phyloP scores from a whole-genome alignment of 2,888 invertebrate species.

The Cremastobaeus sp. region DNA sequence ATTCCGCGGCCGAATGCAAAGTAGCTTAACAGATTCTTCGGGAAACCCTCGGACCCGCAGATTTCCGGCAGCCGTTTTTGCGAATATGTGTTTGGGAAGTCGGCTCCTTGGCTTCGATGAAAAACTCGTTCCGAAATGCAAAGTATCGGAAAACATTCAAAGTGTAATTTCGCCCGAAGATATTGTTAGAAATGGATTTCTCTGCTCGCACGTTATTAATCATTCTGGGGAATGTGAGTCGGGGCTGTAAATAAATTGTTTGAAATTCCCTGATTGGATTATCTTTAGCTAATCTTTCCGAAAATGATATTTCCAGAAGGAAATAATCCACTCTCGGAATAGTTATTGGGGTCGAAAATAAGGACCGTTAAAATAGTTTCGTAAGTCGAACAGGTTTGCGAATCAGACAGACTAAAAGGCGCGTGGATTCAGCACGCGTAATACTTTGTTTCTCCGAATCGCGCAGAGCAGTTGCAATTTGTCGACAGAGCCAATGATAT shows the following conservation, averaged over 20 bases:
- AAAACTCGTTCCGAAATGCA: slow-evolving; percentile 19
- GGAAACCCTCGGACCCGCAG: no score
- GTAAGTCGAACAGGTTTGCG: no score
- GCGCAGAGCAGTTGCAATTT: slow-evolving; percentile 8
- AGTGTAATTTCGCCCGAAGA: slow-evolving; percentile 26
- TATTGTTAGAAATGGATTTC: slow-evolving; percentile 2
- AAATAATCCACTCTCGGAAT: no score
- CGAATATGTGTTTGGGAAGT: background rate
- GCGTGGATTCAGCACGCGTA: background rate
- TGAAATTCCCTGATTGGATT: background rate
- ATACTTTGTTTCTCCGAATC: slow-evolving; percentile 3
- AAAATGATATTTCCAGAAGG: no score
- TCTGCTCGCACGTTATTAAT: slow-evolving; percentile 17
- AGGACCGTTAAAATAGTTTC: no score
- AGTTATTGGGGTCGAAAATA: no score
- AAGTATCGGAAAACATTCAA: slow-evolving; percentile 37
- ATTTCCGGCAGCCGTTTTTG: background rate
- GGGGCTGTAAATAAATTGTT: slow-evolving; percentile 3
- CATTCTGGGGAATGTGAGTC: slow-evolving; percentile 6
- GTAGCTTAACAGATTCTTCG: slow-evolving; percentile 17
- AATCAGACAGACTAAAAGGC: no score
- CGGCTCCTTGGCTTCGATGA: background rate
- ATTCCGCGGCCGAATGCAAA: slow-evolving; percentile 17
- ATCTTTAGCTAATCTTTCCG: background rate
- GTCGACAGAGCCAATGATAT: slow-evolving; percentile 4